Conservation (phyloP, 2,888 invertebrate genomes). For the Temnothorax ravouxi region DNA sequence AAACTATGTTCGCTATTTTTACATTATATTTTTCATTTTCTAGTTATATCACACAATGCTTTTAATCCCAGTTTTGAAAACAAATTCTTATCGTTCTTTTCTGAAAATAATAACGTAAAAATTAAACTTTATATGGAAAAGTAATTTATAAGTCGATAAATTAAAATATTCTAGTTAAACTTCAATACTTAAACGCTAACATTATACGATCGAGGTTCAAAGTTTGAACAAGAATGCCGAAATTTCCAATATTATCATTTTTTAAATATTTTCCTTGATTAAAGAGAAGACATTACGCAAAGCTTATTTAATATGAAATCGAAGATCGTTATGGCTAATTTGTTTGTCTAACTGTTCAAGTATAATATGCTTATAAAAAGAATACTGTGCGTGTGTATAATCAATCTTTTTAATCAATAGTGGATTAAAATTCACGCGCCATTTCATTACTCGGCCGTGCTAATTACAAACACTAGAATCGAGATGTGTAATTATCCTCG, state of each 20-base stretch:
- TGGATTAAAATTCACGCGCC: not conserved
- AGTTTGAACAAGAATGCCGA: not conserved
- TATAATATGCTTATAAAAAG: not conserved
- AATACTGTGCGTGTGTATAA: not conserved
- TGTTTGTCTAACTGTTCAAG: not conserved
- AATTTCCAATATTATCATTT: not conserved
- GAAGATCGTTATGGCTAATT: not conserved
- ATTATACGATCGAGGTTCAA: not conserved
- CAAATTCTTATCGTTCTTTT: not conserved
- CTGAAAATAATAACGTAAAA: not conserved
- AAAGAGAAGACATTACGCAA: not conserved
- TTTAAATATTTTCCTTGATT: not conserved
- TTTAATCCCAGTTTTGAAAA: not conserved
- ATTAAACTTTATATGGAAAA: not conserved
- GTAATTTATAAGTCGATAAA: not conserved
- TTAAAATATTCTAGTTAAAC: conserved; percentile 9
- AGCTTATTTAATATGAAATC: not conserved
- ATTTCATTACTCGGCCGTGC: not conserved
- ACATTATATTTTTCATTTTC: not conserved
- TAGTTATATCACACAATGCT: not conserved
- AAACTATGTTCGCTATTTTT: not conserved
- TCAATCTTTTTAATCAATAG: conserved; percentile 16
- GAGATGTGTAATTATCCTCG: not conserved
- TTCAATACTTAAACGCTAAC: not conserved
- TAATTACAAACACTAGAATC: not conserved